These are phyloP conservation scores for Tetragnatha versicolor DNA, from an alignment of 1,140 invertebrate species.

Conservation along the genomic window DNA sequence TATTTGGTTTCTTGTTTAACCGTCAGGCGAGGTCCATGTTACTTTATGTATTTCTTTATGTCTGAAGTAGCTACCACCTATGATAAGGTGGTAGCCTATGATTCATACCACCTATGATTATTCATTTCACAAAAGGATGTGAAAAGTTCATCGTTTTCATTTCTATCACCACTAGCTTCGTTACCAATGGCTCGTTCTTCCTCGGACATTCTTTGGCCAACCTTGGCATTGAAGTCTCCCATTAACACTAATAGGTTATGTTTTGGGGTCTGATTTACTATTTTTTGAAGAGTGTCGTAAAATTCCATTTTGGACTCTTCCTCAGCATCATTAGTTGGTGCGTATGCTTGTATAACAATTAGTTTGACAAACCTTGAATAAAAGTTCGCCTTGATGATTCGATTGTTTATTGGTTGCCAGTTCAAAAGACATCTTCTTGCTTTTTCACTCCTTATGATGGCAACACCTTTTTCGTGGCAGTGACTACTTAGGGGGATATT, in stretches of 20 bases:
- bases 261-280: not conserved
- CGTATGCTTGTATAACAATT: slow-evolving; percentile 9
- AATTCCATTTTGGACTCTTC: not conserved
- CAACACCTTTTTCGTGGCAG: not conserved
- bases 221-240: slow-evolving; percentile 19
- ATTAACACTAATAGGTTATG: not conserved
- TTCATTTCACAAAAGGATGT: not conserved
- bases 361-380: not conserved
- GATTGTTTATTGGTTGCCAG: not conserved
- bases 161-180: not conserved
- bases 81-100: not conserved
- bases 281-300: not conserved
- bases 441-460: not conserved
- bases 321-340: slow-evolving; percentile 18
- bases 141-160: not conserved
- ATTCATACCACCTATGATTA: not conserved
- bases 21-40: not conserved
- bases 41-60: no score
- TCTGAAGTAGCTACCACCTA: no score
- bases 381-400: slow-evolving; percentile 12
- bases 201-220: not conserved
- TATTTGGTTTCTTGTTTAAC: not conserved
- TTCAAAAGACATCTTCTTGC: not conserved
- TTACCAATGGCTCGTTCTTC: not conserved
- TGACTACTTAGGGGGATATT: no score